Evolutionary conservation across 2,797 vertebrate genomes (phyloP), one percentile per base, ranked within the genome.

Genomic region (Urosaurus nigricauda): DNA sequence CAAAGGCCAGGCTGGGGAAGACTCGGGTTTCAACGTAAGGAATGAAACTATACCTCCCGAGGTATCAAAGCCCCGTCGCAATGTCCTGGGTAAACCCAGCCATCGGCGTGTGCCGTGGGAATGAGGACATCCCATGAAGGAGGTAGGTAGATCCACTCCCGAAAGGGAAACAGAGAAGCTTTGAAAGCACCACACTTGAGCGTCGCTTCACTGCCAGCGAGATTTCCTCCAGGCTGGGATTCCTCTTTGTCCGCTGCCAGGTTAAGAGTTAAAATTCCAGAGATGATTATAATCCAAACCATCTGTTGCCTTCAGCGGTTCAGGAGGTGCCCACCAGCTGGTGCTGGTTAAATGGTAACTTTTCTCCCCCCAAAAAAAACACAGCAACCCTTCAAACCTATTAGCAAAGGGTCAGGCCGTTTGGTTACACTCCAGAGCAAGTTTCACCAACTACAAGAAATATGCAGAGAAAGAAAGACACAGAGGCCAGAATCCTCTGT

Each of bases 221-320:
- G 17, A 89, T 84, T 91, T 93, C 87, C 92, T 13, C 70, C 65
- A 90, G 88, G 88, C 90, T 1, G 7, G 47, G 3, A 85, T 58
- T 88, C 82, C 83, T 92, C 63, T 92, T 83, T 83, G 86, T 91
- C 93, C 83, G 63, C 70, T 91, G 24, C 81, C 85, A 11, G 14
- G 24, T 53, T 83, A 95, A 90, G 88, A 94, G 88, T 93, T 92
- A 85, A 93, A 89, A 94, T 86, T 95, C 91, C 88, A 91, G 85
- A 91, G 89, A 90, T 91, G 89, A 91, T 82, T 91, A 84, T 90
- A 95, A 95, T 89, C 78, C 84, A 93, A 95, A 95, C 92, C 93
- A 53, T 24, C 71, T 87, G 88, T 87, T 93, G 90, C 92, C 92
- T 85, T 91, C 87, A 93, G 93, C 86, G 86, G 75, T 60, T 91